Conservation (phyloP, 2,113 vertebrate species). For the Bothrops jararaca region DNA sequence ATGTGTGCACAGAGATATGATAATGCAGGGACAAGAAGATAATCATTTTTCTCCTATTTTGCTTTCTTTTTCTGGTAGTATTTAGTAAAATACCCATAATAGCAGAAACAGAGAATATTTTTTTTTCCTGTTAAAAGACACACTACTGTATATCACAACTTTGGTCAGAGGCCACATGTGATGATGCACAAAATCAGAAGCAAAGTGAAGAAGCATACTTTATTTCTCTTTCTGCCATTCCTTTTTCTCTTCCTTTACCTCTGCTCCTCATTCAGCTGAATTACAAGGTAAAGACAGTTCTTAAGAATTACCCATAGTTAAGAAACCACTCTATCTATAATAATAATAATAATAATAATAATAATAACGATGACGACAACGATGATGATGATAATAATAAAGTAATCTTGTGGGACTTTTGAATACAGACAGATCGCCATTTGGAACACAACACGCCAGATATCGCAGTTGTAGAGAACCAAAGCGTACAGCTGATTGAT, state of each 20-base stretch:
- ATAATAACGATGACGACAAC: too few species aligned
- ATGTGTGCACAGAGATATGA: not conserved
- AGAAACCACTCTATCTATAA: not conserved
- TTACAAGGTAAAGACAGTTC: not conserved
- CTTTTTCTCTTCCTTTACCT: not conserved
- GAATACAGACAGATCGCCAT: too few species aligned
- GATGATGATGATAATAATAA: too few species aligned
- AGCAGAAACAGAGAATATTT: not conserved
- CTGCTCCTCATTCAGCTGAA: not conserved
- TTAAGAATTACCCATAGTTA: not conserved
- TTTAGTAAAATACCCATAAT: not conserved
- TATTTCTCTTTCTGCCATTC: not conserved
- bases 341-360: too few species aligned
- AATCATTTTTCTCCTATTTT: not conserved
- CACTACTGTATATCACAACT: not conserved
- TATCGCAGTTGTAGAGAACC: too few species aligned
- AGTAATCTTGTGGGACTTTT: too few species aligned
- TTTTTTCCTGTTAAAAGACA: not conserved
- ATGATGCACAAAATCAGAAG: not conserved
- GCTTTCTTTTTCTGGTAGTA: not conserved
- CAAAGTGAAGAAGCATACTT: not conserved
- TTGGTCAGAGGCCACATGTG: not conserved
- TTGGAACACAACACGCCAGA: too few species aligned
- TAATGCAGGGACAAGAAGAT: not conserved
- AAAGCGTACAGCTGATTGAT: too few species aligned